Percentiles rank a stretch among this genome's conserved stretches.
These are phyloP conservation scores for Leptogaster cylindrica DNA, from an alignment of 2,888 invertebrate genomes.

Conservation along the genomic window DNA sequence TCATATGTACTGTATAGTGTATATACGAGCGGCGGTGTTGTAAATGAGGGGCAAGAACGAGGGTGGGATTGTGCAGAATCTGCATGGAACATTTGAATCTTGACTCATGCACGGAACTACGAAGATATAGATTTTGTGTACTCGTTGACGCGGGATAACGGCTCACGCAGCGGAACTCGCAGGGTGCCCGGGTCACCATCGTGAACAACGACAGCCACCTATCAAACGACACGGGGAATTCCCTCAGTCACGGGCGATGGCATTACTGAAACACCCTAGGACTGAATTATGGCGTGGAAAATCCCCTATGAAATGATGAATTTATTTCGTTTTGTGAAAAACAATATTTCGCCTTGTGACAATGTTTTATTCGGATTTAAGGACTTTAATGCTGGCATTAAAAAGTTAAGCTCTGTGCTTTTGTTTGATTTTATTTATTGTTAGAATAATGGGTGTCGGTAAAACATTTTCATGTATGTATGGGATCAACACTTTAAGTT, in stretches of 20 bases:
- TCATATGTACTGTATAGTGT: neutral
- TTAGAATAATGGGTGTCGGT: no score
- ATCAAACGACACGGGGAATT: slow-evolving; percentile 2
- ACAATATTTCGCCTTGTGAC: slow-evolving; percentile 20
- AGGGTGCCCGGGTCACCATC: no score
- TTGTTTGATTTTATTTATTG: no score
- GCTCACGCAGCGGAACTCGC: no score
- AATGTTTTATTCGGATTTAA: slow-evolving; percentile 20
- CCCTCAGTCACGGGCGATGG: slow-evolving; percentile 8
- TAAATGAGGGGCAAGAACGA: slow-evolving; percentile 2
- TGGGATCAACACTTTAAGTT: no score
- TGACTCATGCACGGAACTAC: slow-evolving; percentile 26
- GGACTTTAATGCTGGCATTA: slow-evolving; percentile 17
- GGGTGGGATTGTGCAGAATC: neutral
- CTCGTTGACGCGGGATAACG: no score
- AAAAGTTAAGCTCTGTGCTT: neutral
- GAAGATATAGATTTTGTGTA: no score
- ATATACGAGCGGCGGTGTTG: neutral
- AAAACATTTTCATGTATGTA: no score
- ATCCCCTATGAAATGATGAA: slow-evolving; percentile 35
- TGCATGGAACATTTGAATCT: neutral
- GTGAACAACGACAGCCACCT: slow-evolving; percentile 4
- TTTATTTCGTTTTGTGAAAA: slow-evolving; percentile 18
- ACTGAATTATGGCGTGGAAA: slow-evolving; percentile 33
- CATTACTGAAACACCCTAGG: neutral